phyloP scores from a whole-genome alignment of 2,797 vertebrate species.

The Epinephelus malabaricus region DNA sequence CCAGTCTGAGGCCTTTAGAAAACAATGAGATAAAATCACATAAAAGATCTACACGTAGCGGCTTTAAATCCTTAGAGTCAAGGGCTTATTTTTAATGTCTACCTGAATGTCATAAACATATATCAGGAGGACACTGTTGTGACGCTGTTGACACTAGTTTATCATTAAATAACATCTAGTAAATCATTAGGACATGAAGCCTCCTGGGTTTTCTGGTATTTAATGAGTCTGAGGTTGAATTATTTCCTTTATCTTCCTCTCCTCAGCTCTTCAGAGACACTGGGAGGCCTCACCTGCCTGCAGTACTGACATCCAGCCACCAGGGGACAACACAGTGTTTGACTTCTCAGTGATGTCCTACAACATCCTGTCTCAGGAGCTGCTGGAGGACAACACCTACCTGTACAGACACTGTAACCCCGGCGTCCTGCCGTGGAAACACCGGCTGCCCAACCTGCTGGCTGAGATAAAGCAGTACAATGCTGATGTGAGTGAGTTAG shows the following conservation, averaged over 20 bases:
- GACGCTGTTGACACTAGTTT: not conserved
- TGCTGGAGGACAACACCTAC: constrained; percentile 92
- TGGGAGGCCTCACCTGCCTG: constrained; percentile 89
- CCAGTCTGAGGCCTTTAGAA: not conserved
- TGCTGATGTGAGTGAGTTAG: constrained; percentile 91
- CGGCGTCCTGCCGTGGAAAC: constrained; percentile 87
- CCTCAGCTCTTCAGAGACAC: constrained; percentile 84
- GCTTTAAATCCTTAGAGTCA: not conserved
- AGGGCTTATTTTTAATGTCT: not conserved
- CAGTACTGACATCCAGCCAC: constrained; percentile 57
- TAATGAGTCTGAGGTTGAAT: not conserved
- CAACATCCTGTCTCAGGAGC: constrained; percentile 96
- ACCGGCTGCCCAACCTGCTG: constrained; percentile 92
- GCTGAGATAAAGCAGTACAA: constrained; percentile 89
- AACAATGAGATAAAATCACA: no score
- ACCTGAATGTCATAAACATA: not conserved
- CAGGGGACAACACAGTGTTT: constrained; percentile 76
- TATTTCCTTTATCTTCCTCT: not conserved
- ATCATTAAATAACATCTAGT: not conserved
- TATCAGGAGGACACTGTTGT: not conserved
- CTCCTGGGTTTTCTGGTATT: not conserved
- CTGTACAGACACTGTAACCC: constrained; percentile 93
- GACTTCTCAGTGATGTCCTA: constrained; percentile 98
- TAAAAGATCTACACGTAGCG: not conserved
- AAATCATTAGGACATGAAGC: not conserved